phyloP scores from a whole-genome alignment of 2,888 invertebrate genomes.

The Drosophila barbarae region DNA sequence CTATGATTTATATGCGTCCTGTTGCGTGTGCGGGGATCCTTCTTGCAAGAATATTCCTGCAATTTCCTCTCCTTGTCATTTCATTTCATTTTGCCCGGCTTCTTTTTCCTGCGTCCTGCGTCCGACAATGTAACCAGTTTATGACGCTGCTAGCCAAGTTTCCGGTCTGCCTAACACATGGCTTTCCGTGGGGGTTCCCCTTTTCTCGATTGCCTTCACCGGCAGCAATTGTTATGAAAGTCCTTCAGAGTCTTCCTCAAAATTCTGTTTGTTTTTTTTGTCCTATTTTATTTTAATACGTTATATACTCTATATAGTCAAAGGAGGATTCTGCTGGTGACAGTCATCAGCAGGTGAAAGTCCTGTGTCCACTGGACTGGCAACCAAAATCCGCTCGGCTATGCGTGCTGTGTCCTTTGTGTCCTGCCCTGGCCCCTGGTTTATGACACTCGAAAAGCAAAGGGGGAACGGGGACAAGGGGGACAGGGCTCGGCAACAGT shows the following conservation, averaged over 20 bases:
- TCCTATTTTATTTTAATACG: slow-evolving; percentile 16
- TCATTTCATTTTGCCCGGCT: slow-evolving; percentile 11
- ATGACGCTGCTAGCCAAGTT: slow-evolving; percentile 48
- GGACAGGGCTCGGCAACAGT: slow-evolving; percentile 1
- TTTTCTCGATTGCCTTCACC: slow-evolving; percentile 13
- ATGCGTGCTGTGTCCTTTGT: slow-evolving; percentile 32
- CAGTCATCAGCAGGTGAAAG: slow-evolving; percentile 34
- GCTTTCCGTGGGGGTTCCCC: slow-evolving; percentile 1
- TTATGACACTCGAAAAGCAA: slow-evolving; percentile 50
- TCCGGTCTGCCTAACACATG: slow-evolving; percentile 25
- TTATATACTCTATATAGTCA: slow-evolving; percentile 13
- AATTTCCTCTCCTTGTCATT: slow-evolving; percentile 32
- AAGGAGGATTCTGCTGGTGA: slow-evolving; percentile 21
- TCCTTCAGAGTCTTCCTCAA: slow-evolving; percentile 9
- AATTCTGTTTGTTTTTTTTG: slow-evolving; percentile 1
- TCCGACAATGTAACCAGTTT: slow-evolving; percentile 67
- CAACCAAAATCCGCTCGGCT: slow-evolving; percentile 21
- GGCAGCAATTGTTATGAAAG: slow-evolving; percentile 12
- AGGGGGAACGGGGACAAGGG: background rate
- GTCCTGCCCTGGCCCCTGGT: slow-evolving; percentile 21
- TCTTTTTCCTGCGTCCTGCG: slow-evolving; percentile 3
- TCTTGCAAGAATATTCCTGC: slow-evolving; percentile 23
- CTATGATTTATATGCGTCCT: slow-evolving; percentile 66
- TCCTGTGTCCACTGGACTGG: slow-evolving; percentile 8
- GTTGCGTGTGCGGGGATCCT: slow-evolving; percentile 43